These are phyloP conservation scores for Caenorhabditis sp. DNA, from an alignment of 2,888 invertebrate genomes.

Conservation along the genomic window DNA sequence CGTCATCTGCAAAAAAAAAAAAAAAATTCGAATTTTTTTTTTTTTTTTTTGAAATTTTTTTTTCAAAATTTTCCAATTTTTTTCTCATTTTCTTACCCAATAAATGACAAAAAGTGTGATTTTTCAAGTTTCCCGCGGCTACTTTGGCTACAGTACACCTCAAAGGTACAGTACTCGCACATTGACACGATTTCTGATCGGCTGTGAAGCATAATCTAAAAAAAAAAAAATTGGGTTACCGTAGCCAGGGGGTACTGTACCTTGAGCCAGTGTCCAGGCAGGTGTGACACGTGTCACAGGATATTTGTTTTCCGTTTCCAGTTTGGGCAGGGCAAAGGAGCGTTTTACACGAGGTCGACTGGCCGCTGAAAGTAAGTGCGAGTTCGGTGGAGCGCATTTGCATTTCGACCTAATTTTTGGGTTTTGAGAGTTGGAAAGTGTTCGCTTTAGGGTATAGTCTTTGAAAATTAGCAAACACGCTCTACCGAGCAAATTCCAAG, in stretches of 20 bases:
- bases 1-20: too few relatives aligned
- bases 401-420: too few relatives aligned
- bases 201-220: constrained; percentile 54
- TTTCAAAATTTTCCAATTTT: too few relatives aligned
- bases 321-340: constrained; percentile 34
- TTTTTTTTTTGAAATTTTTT: too few relatives aligned
- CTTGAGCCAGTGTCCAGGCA: constrained; percentile 44
- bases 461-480: too few relatives aligned
- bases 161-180: constrained; percentile 33
- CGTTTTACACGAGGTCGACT: constrained; percentile 35
- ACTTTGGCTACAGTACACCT: constrained; percentile 18
- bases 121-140: too few relatives aligned
- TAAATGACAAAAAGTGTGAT: constrained; percentile 53
- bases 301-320: constrained; percentile 31
- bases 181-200: constrained; percentile 51
- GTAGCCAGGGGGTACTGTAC: constrained; percentile 13
- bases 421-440: too few relatives aligned
- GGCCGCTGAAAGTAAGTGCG: constrained; percentile 13
- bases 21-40: too few relatives aligned
- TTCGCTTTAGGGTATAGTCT: too few relatives aligned
- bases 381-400: too few relatives aligned
- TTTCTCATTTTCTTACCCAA: constrained; percentile 29
- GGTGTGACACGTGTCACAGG: constrained; percentile 49
- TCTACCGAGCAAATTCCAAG: too few relatives aligned
- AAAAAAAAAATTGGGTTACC: too few relatives aligned